Evolutionary conservation across 2,113 vertebrate species (phyloP).

Genomic region (Amphilophus citrinellus): DNA sequence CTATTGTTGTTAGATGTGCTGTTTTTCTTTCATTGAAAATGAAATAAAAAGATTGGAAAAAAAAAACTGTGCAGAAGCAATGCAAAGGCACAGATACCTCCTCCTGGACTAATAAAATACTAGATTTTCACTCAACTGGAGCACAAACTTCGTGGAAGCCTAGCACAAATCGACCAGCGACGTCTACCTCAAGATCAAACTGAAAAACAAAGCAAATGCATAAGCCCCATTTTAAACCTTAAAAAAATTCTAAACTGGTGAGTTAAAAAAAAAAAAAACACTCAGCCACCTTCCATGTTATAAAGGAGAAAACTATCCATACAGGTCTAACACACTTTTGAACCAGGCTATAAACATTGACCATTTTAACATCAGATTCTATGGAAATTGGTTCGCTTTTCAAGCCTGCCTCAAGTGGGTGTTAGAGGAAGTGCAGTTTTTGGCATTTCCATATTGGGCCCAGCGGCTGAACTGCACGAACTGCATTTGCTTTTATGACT

Average conservation of each 20-base stretch:
- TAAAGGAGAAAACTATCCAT: background rate
- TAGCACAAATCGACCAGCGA: background rate
- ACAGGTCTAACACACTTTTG: background rate
- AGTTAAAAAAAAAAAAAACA: too few relatives aligned
- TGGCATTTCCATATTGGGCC: background rate
- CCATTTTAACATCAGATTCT: background rate
- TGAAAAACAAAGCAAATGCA: background rate
- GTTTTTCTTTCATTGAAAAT: background rate
- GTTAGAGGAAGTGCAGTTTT: background rate
- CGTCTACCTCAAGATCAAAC: background rate
- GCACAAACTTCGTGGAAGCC: background rate
- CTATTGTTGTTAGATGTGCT: background rate
- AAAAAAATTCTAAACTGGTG: too few relatives aligned
- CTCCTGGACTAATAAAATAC: background rate
- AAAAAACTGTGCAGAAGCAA: too few relatives aligned
- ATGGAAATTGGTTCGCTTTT: accelerated
- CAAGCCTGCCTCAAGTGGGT: background rate
- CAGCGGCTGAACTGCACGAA: too few relatives aligned
- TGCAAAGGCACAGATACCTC: background rate
- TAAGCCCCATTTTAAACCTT: too few relatives aligned
- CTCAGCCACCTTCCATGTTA: background rate
- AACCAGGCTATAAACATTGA: background rate
- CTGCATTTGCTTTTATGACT: too few relatives aligned
- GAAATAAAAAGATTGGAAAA: background rate
- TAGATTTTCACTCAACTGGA: background rate